Evolutionary conservation across 2,797 vertebrate species (phyloP), one percentile per base, ranked within the genome.

Genomic region (Triplophysa bombifrons): DNA sequence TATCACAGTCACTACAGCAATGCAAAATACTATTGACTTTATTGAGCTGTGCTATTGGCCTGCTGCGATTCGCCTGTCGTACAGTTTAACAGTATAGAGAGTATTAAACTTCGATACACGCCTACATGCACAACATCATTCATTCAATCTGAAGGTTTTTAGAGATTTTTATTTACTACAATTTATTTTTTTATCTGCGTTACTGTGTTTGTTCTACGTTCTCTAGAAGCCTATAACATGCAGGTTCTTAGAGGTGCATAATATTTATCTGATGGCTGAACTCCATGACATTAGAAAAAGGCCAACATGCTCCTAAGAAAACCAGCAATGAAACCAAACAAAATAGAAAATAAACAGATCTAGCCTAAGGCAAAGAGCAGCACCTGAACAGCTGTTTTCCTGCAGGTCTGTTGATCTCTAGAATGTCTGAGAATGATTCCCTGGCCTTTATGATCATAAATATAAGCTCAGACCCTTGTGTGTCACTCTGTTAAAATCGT

Each of bases 401-500:
- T 82, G 85, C 70, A 50, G 88, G 72, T 63, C 72, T 74, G 72
- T 30, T 12, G 50, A 19, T 6, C 17, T 51, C 50, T 51, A 55
- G 53, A 53, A 53, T 8, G 5, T 53, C 19, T 51, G 67, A 51
- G 67, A 70, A 51, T 50, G 25, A 38, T 38, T 55, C 68, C 53
- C 4, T 51, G 20, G 8, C 25, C 51, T 48, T 16, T 69, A 69
- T 22, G 51, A 53, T 53, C 9, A n/a, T 53, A 7, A 53, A 53
- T 53, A 19, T n/a, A 53, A 50, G 10, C 44, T 46, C 84, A 63
- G 65, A 16, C 34, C 46, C 60, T 50, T 61, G 51, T 64, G 60
- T 72, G 2, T 44, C 70, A 74, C 82, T 6, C 30, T 81, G 84
- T 83, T 61, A 88, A 91, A 88, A 85, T 91, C 91, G 90, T 87